Base-by-base conservation (phyloP, 92 coral and sea anemone genomes). In the Parazoanthus darwini region DNA sequence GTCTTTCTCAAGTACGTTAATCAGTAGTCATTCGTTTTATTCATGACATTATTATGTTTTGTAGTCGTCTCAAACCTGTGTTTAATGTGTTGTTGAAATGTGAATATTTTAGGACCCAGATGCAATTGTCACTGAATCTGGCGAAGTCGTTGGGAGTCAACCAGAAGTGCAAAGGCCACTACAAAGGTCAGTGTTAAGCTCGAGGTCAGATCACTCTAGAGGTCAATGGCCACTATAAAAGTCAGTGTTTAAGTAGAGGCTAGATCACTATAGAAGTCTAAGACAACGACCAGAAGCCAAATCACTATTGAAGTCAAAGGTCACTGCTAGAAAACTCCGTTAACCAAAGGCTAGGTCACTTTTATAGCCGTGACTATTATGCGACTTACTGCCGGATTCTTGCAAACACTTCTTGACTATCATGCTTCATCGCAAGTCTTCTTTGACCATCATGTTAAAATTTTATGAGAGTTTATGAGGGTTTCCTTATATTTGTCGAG, bases 1-100 rank as follows among this genome's bases (percentile, higher is more conserved):
- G 99, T 29, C 93, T 97, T 51, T 94, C 99, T 46, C 91, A 94
- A 93, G 98, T 93, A 85, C 38, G 88, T 90, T 82, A 29, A 29
- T 29, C 33, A 42, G 5, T 15, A 18, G 78, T 26, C 37, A 48
- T 78, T 22, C 8, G 33, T 5, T 80, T 29, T 13, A 6, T 3
- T 11, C 5, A 48, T 8, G 8, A 23, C 20, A 0, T 79, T 79
- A 3, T 79, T 26, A 29, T 8, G 38, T 46, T 38, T 46, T 48
- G 8, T 13, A 43, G 3, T n/a, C 7, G 18, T 6, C 10, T 0
- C 44, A 0, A 20, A n/a, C 18, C 33, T 36, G 77, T 9, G 18
- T 72, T 48, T 2, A 38, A 36, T 4, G 8, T 43, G 23, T 2
- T 23, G 70, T 22, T 18, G 42, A n/a, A 20, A 9, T 26, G 10